These are phyloP conservation scores for Silurus aristotelis DNA, from an alignment of 2,797 vertebrate genomes.

Conservation along the genomic window DNA sequence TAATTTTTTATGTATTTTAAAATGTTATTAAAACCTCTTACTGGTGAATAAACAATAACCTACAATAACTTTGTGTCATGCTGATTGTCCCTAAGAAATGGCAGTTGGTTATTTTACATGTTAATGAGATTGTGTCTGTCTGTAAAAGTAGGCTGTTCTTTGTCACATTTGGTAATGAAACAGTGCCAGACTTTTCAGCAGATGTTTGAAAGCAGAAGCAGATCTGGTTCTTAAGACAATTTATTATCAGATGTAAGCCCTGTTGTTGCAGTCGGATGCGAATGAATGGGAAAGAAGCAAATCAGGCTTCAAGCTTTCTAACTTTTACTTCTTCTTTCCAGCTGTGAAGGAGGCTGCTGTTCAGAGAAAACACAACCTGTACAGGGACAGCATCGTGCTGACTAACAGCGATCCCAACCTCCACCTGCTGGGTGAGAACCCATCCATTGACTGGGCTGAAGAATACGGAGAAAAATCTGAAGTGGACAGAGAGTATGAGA, in stretches of 20 bases:
- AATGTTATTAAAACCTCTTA: neutral
- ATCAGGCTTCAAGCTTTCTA: neutral
- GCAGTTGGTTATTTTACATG: neutral
- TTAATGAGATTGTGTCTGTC: neutral
- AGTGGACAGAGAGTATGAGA: slow-evolving; percentile 47
- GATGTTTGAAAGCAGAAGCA: neutral
- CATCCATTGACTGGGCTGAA: slow-evolving; percentile 84
- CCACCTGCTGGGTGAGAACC: slow-evolving; percentile 82
- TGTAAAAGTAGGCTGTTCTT: neutral
- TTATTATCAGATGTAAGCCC: neutral
- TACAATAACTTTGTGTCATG: neutral
- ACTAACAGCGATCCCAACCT: slow-evolving; percentile 92
- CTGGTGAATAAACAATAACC: neutral
- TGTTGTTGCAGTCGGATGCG: neutral
- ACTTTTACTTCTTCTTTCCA: slow-evolving; percentile 54
- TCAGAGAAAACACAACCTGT: slow-evolving; percentile 93
- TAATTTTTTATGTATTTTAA: neutral
- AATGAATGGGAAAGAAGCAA: neutral
- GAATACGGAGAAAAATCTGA: slow-evolving; percentile 65
- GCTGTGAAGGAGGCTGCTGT: slow-evolving; percentile 94
- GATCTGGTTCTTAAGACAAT: neutral
- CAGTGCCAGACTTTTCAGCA: neutral
- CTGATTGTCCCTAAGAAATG: neutral
- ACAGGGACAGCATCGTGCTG: slow-evolving; percentile 92
- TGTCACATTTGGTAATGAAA: neutral